Conservation (phyloP, 1,140 invertebrate species). For the Globodera rostochiensis region DNA sequence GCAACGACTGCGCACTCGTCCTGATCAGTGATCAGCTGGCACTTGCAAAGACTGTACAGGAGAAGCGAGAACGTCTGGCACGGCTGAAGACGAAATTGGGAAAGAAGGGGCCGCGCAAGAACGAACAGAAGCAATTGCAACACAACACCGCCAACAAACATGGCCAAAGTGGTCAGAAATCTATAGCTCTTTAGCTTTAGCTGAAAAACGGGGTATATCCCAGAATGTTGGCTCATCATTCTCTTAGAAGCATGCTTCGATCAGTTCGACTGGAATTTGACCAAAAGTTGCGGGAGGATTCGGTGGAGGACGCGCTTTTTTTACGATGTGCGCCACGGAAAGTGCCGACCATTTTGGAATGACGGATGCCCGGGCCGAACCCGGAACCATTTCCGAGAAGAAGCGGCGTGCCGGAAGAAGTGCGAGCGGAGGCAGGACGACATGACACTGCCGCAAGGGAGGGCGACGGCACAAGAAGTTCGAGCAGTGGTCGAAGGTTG, state of each 20-base stretch:
- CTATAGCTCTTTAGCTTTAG: neutral
- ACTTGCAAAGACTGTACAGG: neutral
- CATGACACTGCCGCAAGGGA: neutral
- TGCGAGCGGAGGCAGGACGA: slow-evolving; percentile 8
- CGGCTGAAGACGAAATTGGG: neutral
- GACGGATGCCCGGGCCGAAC: neutral
- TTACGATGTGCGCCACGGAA: slow-evolving; percentile 13
- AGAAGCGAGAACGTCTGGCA: neutral
- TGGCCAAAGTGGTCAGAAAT: slow-evolving; percentile 1
- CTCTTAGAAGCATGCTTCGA: slow-evolving; percentile 24
- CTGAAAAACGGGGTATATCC: too few relatives aligned
- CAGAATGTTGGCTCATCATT: neutral
- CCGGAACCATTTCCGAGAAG: slow-evolving; percentile 28
- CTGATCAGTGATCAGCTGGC: neutral
- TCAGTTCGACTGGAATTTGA: slow-evolving; percentile 25
- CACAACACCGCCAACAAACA: neutral
- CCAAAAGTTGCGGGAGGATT: slow-evolving; percentile 9
- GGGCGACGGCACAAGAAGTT: neutral
- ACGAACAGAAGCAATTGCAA: neutral
- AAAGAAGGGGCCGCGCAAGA: neutral
- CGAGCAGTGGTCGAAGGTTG: neutral
- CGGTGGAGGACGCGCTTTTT: slow-evolving; percentile 24
- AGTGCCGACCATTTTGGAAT: slow-evolving; percentile 31
- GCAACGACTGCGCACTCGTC: neutral
- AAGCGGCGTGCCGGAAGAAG: slow-evolving; percentile 12